phyloP scores from a whole-genome alignment of 2,113 vertebrate species.

The Australoheros scitulus region DNA sequence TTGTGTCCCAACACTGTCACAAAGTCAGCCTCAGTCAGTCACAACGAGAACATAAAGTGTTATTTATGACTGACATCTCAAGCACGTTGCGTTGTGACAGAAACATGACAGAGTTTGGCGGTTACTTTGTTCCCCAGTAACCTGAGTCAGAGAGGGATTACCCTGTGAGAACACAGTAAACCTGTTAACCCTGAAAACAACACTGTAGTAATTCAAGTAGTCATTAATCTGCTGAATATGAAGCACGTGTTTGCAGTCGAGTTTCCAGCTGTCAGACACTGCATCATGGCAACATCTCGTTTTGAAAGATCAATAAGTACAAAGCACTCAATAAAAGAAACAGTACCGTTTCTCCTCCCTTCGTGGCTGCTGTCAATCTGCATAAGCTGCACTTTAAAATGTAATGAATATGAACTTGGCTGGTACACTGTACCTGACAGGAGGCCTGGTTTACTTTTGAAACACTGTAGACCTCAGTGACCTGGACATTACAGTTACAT shows the following conservation, averaged over 20 bases:
- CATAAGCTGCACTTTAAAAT: conserved; percentile 25
- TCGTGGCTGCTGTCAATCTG: not conserved
- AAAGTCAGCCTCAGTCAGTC: not conserved
- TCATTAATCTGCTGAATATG: conserved; percentile 39
- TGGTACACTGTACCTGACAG: not conserved
- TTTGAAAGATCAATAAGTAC: conserved; percentile 42
- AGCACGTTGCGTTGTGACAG: not conserved
- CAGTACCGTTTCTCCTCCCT: not conserved
- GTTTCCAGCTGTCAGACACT: conserved; percentile 47
- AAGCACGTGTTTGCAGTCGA: conserved; percentile 2
- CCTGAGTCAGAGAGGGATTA: conserved; percentile 40
- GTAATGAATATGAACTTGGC: not conserved
- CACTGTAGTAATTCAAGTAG: conserved; percentile 40
- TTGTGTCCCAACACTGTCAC: not conserved
- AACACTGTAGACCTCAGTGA: not conserved
- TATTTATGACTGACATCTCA: not conserved
- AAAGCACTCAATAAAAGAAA: conserved; percentile 22
- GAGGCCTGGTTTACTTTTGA: not conserved
- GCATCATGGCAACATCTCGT: conserved; percentile 40
- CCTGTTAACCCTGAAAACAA: conserved; percentile 51
- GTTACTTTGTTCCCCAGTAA: conserved; percentile 25
- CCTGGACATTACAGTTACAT: not conserved
- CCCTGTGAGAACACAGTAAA: conserved; percentile 54
- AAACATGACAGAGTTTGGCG: not conserved
- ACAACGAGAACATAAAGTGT: not conserved